These are phyloP conservation scores for Drosophila picticornis DNA, from an alignment of 2,888 invertebrate genomes.

Conservation along the genomic window DNA sequence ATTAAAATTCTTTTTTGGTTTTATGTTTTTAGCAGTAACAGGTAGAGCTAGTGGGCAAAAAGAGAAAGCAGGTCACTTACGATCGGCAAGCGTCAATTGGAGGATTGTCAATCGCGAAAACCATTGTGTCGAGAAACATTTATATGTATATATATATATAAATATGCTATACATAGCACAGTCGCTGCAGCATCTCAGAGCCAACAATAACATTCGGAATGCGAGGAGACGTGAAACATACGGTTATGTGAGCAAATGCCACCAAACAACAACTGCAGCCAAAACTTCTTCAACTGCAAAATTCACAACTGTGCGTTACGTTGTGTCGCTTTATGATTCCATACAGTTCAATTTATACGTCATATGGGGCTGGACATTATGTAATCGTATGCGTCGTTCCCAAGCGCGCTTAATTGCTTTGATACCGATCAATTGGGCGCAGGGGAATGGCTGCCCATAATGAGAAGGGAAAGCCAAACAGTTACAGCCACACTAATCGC, in stretches of 20 bases:
- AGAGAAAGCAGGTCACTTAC: conserved; percentile 77
- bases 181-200: conserved; percentile 17
- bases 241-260: conserved; percentile 47
- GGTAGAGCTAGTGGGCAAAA: conserved; percentile 53
- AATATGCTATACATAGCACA: background rate
- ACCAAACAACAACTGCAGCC: conserved; percentile 6
- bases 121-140: conserved; percentile 21
- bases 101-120: conserved; percentile 50
- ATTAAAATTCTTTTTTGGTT: conserved; percentile 6
- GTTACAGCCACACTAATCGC: background rate
- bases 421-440: conserved; percentile 27
- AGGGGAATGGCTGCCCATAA: conserved; percentile 29
- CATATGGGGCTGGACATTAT: conserved; percentile 54
- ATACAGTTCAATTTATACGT: conserved; percentile 74
- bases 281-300: conserved; percentile 8
- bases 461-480: conserved; percentile 28
- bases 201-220: conserved; percentile 1
- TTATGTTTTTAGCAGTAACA: conserved; percentile 17
- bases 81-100: conserved; percentile 63
- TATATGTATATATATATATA: background rate
- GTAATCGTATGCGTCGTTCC: conserved; percentile 26
- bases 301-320: conserved; percentile 30
- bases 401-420: conserved; percentile 6
- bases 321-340: conserved; percentile 3
- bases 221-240: conserved; percentile 15